phyloP scores from a whole-genome alignment of 2,888 invertebrate genomes.

The Trilocha varians region DNA sequence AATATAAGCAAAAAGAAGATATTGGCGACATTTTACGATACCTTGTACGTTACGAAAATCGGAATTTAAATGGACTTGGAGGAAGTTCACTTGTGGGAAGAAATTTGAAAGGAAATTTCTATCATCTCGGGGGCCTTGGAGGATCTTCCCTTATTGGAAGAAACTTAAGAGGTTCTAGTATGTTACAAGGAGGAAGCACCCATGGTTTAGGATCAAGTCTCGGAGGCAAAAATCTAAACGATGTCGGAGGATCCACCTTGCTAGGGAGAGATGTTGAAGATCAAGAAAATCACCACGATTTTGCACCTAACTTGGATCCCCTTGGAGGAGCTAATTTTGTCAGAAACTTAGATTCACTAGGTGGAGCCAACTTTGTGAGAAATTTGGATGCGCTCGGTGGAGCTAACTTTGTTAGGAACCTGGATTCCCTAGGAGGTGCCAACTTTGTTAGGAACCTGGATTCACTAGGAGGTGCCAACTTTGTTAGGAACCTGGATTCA shows the following conservation, averaged over 20 bases:
- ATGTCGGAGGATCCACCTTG: constrained; percentile 27
- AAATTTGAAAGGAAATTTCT: constrained; percentile 25
- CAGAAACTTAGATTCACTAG: constrained; percentile 51
- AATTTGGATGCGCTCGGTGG: constrained; percentile 58
- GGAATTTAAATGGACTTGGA: constrained; percentile 23
- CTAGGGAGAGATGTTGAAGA: constrained; percentile 31
- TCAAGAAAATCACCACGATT: no score
- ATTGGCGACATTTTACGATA: constrained; percentile 45
- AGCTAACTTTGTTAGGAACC: constrained; percentile 49
- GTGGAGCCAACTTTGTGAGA: constrained; percentile 60
- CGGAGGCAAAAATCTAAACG: constrained; percentile 30
- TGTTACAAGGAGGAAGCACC: neutral
- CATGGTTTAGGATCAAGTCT: constrained; percentile 22
- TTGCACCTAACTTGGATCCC: no score
- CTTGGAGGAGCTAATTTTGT: constrained; percentile 53
- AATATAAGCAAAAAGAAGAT: constrained; percentile 42
- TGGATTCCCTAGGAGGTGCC: constrained; percentile 44
- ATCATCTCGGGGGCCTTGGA: constrained; percentile 23
- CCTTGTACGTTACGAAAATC: constrained; percentile 39
- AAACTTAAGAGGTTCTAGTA: constrained; percentile 8
- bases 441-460: constrained; percentile 40
- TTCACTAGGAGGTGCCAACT: constrained; percentile 50
- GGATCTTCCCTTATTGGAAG: constrained; percentile 26
- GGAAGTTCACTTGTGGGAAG: constrained; percentile 25
- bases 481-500: constrained; percentile 52